phyloP scores from a whole-genome alignment of 37 sponge, comb jelly and placozoan genomes.

The Halichondria panicea region DNA sequence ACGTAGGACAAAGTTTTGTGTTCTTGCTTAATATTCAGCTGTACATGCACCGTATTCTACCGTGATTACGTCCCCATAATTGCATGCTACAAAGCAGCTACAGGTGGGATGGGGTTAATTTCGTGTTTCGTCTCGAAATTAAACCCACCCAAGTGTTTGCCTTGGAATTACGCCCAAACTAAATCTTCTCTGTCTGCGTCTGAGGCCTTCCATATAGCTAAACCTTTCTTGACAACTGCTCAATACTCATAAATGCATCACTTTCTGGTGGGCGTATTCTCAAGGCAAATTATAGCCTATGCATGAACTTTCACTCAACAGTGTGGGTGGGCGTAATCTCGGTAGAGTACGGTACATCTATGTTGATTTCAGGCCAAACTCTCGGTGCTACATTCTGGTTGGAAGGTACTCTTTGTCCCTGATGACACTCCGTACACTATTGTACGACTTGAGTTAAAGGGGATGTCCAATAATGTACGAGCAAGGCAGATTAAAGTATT shows the following conservation, averaged over 20 bases:
- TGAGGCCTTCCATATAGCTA: no score
- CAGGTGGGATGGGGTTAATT: not conserved
- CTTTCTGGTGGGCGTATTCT: no score
- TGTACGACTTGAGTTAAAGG: conserved; percentile 73
- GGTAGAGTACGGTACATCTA: not conserved
- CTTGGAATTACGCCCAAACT: not conserved
- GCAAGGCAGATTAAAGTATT: conserved; percentile 80
- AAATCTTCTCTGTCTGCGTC: not conserved
- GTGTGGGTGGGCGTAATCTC: no score
- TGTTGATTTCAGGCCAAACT: conserved; percentile 36
- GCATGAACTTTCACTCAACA: no score
- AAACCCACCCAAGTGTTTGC: not conserved
- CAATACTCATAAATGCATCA: no score
- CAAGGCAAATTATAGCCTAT: no score
- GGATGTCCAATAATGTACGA: conserved; percentile 68
- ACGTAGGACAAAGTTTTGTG: no score
- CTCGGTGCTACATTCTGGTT: conserved; percentile 57
- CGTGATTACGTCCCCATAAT: no score
- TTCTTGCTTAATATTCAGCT: no score
- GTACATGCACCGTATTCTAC: no score
- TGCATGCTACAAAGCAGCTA: not conserved
- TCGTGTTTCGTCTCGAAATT: not conserved
- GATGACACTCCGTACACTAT: conserved; percentile 12
- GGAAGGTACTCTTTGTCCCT: conserved; percentile 53
- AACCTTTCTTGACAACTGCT: no score